Evolutionary conservation across 1,140 invertebrate genomes (phyloP).

Genomic region (Drosophila lowei): DNA sequence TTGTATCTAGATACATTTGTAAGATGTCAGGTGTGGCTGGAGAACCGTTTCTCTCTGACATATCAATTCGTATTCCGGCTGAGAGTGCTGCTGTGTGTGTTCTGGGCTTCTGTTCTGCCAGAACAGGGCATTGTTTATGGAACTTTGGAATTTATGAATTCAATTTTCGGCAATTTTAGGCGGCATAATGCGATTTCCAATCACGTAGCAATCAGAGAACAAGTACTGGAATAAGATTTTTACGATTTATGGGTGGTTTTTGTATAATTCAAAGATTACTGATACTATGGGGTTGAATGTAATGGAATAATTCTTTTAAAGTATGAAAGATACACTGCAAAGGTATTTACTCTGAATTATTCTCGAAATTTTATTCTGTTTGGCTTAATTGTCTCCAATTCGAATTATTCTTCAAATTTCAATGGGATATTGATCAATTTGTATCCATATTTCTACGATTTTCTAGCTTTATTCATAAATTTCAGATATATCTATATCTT

Average conservation of each 20-base stretch:
- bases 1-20: conserved; percentile 35
- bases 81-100: conserved; percentile 17
- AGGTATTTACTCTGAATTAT: no score
- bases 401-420: no score
- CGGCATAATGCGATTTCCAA: conserved; percentile 38
- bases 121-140: conserved; percentile 23
- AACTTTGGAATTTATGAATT: conserved; percentile 36
- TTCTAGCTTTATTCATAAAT: no score
- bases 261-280: conserved; percentile 5
- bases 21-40: conserved; percentile 69
- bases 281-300: no score
- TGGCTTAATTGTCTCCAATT: no score
- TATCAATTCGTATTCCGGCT: conserved; percentile 60
- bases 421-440: no score
- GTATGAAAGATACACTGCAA: no score
- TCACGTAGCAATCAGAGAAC: conserved; percentile 37
- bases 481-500: no score
- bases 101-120: conserved; percentile 1
- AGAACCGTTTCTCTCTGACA: conserved; percentile 48
- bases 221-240: conserved; percentile 22
- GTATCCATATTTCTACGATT: no score
- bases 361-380: no score
- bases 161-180: conserved; percentile 3
- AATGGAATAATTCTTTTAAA: no score
- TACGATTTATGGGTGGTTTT: conserved; percentile 13